Conservation (phyloP, 2,797 vertebrate species). For the Pelodytes ibericus region DNA sequence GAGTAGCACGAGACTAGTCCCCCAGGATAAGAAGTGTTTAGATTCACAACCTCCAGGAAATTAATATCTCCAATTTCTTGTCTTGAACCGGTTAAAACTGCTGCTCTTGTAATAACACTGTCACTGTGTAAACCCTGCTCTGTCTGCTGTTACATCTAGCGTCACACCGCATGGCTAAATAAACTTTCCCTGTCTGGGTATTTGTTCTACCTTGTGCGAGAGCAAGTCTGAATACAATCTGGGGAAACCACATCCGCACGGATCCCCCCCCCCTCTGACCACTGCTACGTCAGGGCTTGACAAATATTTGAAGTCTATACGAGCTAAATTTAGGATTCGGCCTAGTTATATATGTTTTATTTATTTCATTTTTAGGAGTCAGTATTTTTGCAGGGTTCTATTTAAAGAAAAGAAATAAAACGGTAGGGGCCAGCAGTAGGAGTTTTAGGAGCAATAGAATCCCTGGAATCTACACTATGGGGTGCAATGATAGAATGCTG, state of each 20-base stretch:
- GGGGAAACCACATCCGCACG: conserved; percentile 8
- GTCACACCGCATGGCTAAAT: conserved; percentile 48
- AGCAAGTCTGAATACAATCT: conserved; percentile 16
- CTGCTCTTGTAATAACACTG: conserved; percentile 46
- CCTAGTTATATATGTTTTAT: no score
- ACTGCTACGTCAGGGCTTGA: no score
- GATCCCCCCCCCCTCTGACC: not conserved
- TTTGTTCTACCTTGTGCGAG: conserved; percentile 17
- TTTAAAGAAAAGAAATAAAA: no score
- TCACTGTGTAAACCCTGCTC: conserved; percentile 41
- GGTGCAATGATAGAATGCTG: no score
- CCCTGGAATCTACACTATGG: no score
- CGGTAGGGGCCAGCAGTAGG: no score
- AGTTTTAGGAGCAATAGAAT: no score
- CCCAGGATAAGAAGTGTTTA: not conserved
- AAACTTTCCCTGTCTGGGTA: conserved; percentile 27
- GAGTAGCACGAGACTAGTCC: not conserved
- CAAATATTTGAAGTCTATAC: no score
- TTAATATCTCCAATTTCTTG: conserved; percentile 6
- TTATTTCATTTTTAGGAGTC: no score
- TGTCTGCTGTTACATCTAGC: conserved; percentile 34
- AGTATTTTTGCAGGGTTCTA: no score
- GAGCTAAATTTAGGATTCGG: no score
- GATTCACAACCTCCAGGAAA: not conserved
- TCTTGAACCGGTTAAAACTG: conserved; percentile 32